Base-by-base conservation (phyloP, 1,140 invertebrate genomes). In the Geopemphigus sp. region DNA sequence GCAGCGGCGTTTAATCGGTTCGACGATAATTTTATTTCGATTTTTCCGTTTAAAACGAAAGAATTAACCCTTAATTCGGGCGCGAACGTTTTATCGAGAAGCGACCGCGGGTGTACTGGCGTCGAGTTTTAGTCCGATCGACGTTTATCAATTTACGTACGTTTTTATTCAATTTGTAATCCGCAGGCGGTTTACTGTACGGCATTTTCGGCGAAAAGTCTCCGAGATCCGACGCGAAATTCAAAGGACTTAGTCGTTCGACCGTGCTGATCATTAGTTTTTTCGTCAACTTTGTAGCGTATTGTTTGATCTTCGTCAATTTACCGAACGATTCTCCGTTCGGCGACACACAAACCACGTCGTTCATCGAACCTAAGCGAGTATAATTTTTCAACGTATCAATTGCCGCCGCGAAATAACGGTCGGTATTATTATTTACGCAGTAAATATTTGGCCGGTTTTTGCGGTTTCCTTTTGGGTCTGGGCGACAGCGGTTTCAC, bases 401-500 rank as follows among this genome's bases (percentile, higher is more conserved):
- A n/a, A n/a, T n/a, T n/a, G n/a, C n/a, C n/a, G n/a, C n/a, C n/a
- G n/a, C n/a, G n/a, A n/a, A n/a, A n/a, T 64, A 64, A 17, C 10
- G 10, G 15, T 32, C 26, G 17, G 19, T 45, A 66, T 88, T 32
- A 53, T 72, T 82, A 82, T 85, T 84, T 85, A 81, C n/a, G n/a
- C 85, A 91, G 90, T 83, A 82, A 86, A 68, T 84, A 84, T 70
- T 84, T 99, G 47, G 96, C 95, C 0, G 90, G 98, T 84, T 85
- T 94, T 19, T 96, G 95, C 85, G 95, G 95, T 83, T 94, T 98
- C 83, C 85, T 97, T 0, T 87, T 98, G 0, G 97, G 97, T 14
- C 93, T 99, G 83, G 97, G 95, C 6, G 97, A 99, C 86, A 92
- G 94, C 29, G 97, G 95, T 86, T 97, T 92, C 85, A 98, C 98